Percentiles rank a stretch among this genome's conserved stretches.
Conservation (phyloP, 2,888 invertebrate species). For the Caenorhabditis sp. region DNA sequence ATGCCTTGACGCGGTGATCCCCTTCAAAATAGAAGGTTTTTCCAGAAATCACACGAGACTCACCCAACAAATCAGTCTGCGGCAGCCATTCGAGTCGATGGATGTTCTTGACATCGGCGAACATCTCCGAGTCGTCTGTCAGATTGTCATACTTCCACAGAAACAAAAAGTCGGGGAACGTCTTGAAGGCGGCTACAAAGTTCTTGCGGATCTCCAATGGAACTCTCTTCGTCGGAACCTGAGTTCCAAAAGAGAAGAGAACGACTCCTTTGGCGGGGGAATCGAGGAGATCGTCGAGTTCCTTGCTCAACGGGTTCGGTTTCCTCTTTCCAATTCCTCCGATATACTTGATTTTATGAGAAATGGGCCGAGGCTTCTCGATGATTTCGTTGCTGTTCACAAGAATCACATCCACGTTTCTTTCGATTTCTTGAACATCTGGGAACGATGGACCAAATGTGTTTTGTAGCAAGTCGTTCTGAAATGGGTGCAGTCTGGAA, state of each 20-base stretch:
- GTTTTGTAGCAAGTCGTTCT: constrained; percentile 27
- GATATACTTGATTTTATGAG: constrained; percentile 74
- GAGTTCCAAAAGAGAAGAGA: constrained; percentile 75
- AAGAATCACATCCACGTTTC: constrained; percentile 61
- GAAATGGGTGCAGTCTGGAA: neutral
- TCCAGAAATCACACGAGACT: neutral
- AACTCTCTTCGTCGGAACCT: constrained; percentile 48
- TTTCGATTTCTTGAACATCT: constrained; percentile 34
- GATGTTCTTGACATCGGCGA: constrained; percentile 66
- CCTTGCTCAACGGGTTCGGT: constrained; percentile 48
- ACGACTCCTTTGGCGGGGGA: constrained; percentile 64
- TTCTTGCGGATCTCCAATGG: constrained; percentile 63
- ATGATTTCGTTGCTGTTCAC: constrained; percentile 75
- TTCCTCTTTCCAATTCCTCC: constrained; percentile 69
- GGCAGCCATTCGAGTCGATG: constrained; percentile 73
- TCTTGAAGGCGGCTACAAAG: constrained; percentile 68
- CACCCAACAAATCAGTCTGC: constrained; percentile 65
- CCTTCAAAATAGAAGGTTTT: constrained; percentile 16
- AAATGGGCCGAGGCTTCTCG: constrained; percentile 72
- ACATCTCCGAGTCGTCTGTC: constrained; percentile 56
- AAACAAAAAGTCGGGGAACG: constrained; percentile 71
- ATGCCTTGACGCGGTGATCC: constrained; percentile 60
- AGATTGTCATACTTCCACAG: constrained; percentile 72
- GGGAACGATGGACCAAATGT: constrained; percentile 50
- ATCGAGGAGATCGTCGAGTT: constrained; percentile 35